These are phyloP conservation scores for Oreortyx pictus DNA, from an alignment of 2,797 vertebrate species.

Conservation along the genomic window DNA sequence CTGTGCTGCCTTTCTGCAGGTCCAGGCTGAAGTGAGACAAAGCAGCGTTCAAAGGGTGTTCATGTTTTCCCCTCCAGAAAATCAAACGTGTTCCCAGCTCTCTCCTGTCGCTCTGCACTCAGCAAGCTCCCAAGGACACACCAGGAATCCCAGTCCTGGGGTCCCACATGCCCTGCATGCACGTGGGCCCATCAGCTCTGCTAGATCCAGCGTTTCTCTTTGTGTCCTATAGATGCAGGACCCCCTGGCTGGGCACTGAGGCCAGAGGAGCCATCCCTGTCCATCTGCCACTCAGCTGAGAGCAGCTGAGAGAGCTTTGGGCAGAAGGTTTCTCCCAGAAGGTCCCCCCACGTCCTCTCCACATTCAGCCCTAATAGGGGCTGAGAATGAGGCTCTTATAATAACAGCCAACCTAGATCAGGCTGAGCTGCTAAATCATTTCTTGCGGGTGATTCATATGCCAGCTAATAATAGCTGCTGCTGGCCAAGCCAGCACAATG, in stretches of 20 bases:
- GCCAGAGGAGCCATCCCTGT: background rate
- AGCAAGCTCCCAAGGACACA: background rate
- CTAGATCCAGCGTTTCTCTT: background rate
- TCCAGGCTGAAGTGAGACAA: slow-evolving; percentile 40
- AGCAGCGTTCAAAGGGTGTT: background rate
- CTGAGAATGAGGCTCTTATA: background rate
- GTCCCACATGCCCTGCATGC: background rate
- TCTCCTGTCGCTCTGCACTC: background rate
- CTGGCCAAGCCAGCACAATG: slow-evolving; percentile 14
- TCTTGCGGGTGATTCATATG: background rate
- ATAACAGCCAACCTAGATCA: background rate
- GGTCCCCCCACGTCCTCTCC: background rate
- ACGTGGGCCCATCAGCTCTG: fast-evolving
- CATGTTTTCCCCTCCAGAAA: slow-evolving; percentile 10
- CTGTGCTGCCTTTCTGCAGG: background rate
- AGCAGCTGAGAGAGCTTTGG: background rate
- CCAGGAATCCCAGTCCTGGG: background rate
- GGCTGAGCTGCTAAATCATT: slow-evolving; percentile 1
- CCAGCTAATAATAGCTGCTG: slow-evolving; percentile 41
- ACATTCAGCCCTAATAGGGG: background rate
- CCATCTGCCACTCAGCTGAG: background rate
- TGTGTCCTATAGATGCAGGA: background rate
- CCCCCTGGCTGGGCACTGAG: no score
- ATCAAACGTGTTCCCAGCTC: background rate
- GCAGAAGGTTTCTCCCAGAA: background rate